phyloP scores from a whole-genome alignment of 2,113 vertebrate genomes.

The Emydocephalus ijimae region DNA sequence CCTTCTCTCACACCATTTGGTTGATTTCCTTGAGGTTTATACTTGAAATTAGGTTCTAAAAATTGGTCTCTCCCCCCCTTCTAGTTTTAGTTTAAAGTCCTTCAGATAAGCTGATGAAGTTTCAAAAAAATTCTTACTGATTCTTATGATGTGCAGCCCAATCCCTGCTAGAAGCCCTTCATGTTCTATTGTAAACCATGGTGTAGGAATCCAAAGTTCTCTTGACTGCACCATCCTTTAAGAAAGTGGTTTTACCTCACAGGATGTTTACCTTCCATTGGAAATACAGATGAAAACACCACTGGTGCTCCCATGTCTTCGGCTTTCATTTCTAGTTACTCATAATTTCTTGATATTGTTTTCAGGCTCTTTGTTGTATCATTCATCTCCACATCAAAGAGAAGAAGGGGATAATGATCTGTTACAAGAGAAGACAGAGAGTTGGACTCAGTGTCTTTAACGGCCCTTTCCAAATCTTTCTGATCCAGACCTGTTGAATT shows the following conservation, averaged over 20 bases:
- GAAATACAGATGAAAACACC: not conserved
- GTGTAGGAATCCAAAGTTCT: not conserved
- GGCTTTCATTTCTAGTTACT: not conserved
- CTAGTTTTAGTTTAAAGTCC: not conserved
- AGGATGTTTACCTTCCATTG: not conserved
- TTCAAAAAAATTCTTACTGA: not conserved
- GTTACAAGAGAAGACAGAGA: not conserved
- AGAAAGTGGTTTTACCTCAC: not conserved
- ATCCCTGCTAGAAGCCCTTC: not conserved
- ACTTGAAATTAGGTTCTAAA: not conserved
- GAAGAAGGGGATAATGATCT: not conserved
- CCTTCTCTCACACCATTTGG: not conserved
- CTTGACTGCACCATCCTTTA: not conserved
- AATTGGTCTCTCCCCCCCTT: not conserved
- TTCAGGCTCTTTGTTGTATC: not conserved
- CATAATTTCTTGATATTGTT: not conserved
- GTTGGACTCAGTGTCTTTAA: not conserved
- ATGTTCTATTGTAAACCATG: not conserved
- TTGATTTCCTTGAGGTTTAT: not conserved
- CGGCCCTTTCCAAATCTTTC: not conserved
- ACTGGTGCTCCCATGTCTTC: not conserved
- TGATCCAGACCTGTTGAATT: not conserved
- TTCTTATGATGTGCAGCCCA: too few relatives aligned
- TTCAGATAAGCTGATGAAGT: not conserved
- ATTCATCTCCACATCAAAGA: not conserved